These are phyloP conservation scores for Myotis davidii DNA, from an alignment of 2,113 vertebrate species.

Conservation along the genomic window DNA sequence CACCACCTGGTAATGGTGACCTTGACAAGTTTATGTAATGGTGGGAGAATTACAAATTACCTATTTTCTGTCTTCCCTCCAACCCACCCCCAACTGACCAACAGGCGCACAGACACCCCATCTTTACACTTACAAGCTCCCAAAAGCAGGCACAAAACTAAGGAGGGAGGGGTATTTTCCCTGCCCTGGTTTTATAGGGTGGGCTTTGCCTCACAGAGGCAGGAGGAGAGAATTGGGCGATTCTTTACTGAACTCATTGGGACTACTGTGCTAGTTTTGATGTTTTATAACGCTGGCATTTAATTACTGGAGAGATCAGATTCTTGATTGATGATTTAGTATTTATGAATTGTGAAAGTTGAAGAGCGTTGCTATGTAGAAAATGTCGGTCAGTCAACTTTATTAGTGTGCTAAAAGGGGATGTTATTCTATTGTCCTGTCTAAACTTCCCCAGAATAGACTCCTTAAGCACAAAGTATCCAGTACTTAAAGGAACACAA, in stretches of 20 bases:
- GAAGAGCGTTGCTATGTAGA: constrained; percentile 75
- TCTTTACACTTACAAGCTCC: background rate
- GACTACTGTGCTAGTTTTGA: constrained; percentile 73
- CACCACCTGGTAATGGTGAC: background rate
- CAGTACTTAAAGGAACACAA: constrained; percentile 59
- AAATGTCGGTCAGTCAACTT: constrained; percentile 72
- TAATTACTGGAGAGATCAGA: constrained; percentile 77
- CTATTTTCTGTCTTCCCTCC: background rate
- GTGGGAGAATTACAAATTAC: background rate
- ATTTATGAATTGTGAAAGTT: constrained; percentile 76
- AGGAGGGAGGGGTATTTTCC: background rate
- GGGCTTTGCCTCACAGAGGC: constrained; percentile 39
- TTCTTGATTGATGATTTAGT: constrained; percentile 68
- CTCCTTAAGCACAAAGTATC: constrained; percentile 71
- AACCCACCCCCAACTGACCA: background rate
- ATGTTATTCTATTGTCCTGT: constrained; percentile 43
- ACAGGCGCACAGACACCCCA: background rate
- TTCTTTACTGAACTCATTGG: constrained; percentile 60
- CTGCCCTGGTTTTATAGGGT: background rate
- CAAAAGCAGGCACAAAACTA: background rate
- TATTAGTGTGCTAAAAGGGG: constrained; percentile 8
- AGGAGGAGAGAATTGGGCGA: constrained; percentile 16
- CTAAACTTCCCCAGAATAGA: constrained; percentile 56
- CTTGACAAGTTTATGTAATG: background rate
- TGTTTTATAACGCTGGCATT: constrained; percentile 72